Conservation (phyloP, 2,797 vertebrate genomes). For the Hydrolagus colliei region DNA sequence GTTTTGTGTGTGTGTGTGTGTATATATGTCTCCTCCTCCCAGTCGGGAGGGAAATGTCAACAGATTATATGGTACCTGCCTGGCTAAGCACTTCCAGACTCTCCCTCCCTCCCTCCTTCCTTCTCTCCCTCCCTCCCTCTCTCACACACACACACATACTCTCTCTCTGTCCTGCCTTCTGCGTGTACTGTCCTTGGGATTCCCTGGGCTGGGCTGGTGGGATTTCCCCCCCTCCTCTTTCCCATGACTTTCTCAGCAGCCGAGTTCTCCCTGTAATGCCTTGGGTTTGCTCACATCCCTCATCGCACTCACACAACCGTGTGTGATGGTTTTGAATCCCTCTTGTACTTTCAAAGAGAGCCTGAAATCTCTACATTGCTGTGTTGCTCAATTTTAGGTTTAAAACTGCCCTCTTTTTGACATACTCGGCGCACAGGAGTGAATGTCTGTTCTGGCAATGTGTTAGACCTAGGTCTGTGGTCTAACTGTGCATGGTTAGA, state of each 20-base stretch:
- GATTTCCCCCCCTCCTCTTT: not conserved
- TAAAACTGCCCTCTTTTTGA: not conserved
- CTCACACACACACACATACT: constrained; percentile 30
- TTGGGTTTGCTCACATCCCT: not conserved
- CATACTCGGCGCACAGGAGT: not conserved
- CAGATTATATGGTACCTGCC: too few relatives aligned
- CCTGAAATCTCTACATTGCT: not conserved
- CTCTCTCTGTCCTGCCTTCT: constrained; percentile 35
- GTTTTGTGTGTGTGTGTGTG: too few relatives aligned
- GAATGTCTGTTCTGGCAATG: not conserved
- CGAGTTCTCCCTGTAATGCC: not conserved
- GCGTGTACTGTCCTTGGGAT: too few relatives aligned
- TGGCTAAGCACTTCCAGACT: too few relatives aligned
- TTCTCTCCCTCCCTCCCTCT: not conserved
- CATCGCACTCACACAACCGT: not conserved
- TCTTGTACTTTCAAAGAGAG: too few relatives aligned
- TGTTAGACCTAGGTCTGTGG: not conserved
- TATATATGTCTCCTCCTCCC: too few relatives aligned
- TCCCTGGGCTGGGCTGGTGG: too few relatives aligned
- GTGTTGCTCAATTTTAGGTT: not conserved
- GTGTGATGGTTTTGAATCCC: too few relatives aligned
- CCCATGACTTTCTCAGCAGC: not conserved
- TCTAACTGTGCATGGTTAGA: not conserved
- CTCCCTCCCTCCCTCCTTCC: not conserved
- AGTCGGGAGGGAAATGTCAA: too few relatives aligned